phyloP scores from a whole-genome alignment of 2,113 vertebrate genomes.

The Cheilinus undulatus region DNA sequence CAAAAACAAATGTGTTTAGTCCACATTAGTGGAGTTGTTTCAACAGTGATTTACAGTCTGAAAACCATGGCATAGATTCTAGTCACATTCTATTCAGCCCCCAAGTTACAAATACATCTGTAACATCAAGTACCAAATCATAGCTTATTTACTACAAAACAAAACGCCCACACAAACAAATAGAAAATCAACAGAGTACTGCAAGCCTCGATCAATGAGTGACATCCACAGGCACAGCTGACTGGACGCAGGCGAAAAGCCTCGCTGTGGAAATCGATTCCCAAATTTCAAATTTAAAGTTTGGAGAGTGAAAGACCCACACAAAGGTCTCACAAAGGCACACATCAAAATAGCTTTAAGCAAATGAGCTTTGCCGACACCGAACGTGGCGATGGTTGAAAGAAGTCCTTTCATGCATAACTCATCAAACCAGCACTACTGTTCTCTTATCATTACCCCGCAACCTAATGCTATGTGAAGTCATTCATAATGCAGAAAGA shows the following conservation, averaged over 20 bases:
- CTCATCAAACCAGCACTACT: slow-evolving; percentile 75
- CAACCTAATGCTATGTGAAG: slow-evolving; percentile 78
- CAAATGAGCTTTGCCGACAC: slow-evolving; percentile 61
- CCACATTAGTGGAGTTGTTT: too few relatives aligned
- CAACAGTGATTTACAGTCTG: too few relatives aligned
- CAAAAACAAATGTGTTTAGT: too few relatives aligned
- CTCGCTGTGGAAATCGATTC: slow-evolving; percentile 47
- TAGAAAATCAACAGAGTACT: slow-evolving; percentile 14
- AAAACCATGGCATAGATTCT: too few relatives aligned
- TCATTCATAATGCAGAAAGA: slow-evolving; percentile 78
- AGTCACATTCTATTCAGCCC: too few relatives aligned
- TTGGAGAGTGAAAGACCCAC: slow-evolving; percentile 69
- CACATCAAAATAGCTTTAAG: slow-evolving; percentile 71
- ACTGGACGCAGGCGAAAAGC: slow-evolving; percentile 33
- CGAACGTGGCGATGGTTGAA: slow-evolving; percentile 66
- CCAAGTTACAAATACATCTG: too few relatives aligned
- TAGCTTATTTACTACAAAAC: slow-evolving; percentile 15
- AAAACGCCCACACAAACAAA: slow-evolving; percentile 12
- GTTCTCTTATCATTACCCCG: slow-evolving; percentile 78
- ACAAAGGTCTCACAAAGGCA: slow-evolving; percentile 71
- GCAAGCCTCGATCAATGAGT: slow-evolving; percentile 9
- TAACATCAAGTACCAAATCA: slow-evolving; percentile 13
- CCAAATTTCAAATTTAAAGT: slow-evolving; percentile 59
- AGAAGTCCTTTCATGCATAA: slow-evolving; percentile 78
- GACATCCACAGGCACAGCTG: slow-evolving; percentile 38